These are phyloP conservation scores for Genyomyrus donnyi DNA, from an alignment of 2,113 vertebrate species.

Conservation along the genomic window DNA sequence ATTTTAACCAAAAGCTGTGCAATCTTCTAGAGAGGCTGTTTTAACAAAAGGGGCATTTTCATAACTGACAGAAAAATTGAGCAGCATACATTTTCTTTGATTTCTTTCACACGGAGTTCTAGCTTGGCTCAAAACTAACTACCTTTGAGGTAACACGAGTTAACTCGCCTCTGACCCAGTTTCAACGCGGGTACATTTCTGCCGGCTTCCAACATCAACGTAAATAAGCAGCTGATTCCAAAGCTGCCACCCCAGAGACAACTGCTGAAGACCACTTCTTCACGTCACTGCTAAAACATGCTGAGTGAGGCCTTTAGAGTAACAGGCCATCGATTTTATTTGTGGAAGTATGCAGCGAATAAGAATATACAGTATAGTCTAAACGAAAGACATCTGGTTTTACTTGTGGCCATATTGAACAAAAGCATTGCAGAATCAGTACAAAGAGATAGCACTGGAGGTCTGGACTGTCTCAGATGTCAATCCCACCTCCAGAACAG, in stretches of 20 bases:
- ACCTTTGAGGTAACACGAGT: slow-evolving; percentile 55
- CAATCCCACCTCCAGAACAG: slow-evolving; percentile 36
- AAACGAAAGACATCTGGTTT: slow-evolving; percentile 49
- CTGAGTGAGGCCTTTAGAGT: slow-evolving; percentile 31
- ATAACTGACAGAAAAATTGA: slow-evolving; percentile 8
- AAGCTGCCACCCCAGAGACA: slow-evolving; percentile 27
- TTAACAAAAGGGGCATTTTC: slow-evolving; percentile 19
- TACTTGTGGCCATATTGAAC: slow-evolving; percentile 41
- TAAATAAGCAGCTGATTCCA: slow-evolving; percentile 29
- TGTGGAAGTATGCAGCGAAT: slow-evolving; percentile 44
- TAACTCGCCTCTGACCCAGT: slow-evolving; percentile 54
- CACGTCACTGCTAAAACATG: slow-evolving; percentile 28
- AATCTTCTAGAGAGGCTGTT: slow-evolving; percentile 18
- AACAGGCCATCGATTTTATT: slow-evolving; percentile 46
- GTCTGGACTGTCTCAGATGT: slow-evolving; percentile 34
- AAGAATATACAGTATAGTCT: slow-evolving; percentile 35
- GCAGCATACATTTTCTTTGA: neutral
- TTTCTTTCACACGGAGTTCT: neutral
- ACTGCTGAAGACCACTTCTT: slow-evolving; percentile 1
- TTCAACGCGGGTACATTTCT: slow-evolving; percentile 47
- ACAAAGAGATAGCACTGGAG: slow-evolving; percentile 37
- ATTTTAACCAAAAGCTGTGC: slow-evolving; percentile 13
- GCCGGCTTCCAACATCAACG: slow-evolving; percentile 34
- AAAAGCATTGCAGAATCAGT: slow-evolving; percentile 39
- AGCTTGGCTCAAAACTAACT: slow-evolving; percentile 14